phyloP scores from a whole-genome alignment of 2,888 invertebrate species.

The Aproaerema taeniolella region DNA sequence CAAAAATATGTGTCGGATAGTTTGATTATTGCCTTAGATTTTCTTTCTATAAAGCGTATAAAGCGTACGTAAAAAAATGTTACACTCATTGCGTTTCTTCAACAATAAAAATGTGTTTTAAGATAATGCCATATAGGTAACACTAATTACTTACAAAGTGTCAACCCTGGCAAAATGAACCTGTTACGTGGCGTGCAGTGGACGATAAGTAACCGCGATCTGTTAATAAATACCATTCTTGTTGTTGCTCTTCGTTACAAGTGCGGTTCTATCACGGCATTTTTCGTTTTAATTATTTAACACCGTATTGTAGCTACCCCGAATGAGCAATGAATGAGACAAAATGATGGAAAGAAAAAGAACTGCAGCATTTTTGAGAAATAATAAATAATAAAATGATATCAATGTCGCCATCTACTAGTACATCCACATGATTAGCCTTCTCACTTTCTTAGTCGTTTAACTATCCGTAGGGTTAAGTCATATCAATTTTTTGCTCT shows the following conservation, averaged over 20 bases:
- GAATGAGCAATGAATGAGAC: neutral
- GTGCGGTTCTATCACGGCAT: conserved; percentile 19
- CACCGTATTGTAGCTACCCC: neutral
- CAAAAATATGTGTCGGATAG: neutral
- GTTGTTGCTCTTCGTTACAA: conserved; percentile 23
- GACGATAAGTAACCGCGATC: conserved; percentile 51
- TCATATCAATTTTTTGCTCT: no score
- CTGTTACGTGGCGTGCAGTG: conserved; percentile 44
- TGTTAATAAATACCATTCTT: conserved; percentile 50
- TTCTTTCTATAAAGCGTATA: neutral
- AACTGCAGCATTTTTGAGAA: no score
- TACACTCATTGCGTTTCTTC: neutral
- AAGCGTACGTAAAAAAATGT: no score
- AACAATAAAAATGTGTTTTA: neutral
- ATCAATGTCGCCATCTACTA: no score
- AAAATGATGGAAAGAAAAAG: neutral
- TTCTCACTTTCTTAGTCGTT: no score
- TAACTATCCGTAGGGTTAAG: no score
- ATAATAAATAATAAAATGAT: no score
- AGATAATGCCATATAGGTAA: no score
- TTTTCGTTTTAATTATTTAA: neutral
- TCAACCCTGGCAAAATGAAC: conserved; percentile 34
- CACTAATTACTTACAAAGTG: conserved; percentile 10
- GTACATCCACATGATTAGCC: no score
- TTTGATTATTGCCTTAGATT: neutral